Evolutionary conservation across 1,140 invertebrate genomes (phyloP).

Genomic region (Drosophila pseudoobscura): DNA sequence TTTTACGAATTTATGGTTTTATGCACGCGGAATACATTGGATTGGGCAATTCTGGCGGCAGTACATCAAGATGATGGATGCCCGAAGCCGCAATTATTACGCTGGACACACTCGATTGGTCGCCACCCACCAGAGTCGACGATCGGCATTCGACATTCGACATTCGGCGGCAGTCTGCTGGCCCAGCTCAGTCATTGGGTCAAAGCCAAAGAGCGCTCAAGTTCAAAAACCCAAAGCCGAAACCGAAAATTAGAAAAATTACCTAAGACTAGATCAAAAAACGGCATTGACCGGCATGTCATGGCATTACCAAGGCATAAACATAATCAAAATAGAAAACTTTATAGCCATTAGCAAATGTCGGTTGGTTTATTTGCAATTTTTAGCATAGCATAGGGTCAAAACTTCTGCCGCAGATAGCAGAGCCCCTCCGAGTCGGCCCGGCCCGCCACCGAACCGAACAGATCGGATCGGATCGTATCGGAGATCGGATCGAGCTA

Average conservation of each 20-base stretch:
- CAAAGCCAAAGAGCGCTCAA: conserved; percentile 52
- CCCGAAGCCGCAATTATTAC: conserved; percentile 26
- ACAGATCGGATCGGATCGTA: conserved; percentile 12
- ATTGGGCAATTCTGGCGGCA: background rate
- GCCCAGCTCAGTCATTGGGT: conserved; percentile 55
- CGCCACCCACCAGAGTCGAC: conserved; percentile 10
- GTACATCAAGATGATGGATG: conserved; percentile 1
- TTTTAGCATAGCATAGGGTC: conserved; percentile 53
- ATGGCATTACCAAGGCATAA: conserved; percentile 38
- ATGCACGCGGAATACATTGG: background rate
- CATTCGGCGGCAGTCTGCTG: conserved; percentile 1
- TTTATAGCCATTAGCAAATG: conserved; percentile 56
- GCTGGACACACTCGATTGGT: conserved; percentile 24
- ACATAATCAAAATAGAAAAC: conserved; percentile 65
- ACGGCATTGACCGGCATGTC: conserved; percentile 79
- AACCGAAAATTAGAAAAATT: conserved; percentile 60
- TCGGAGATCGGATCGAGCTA: conserved; percentile 10
- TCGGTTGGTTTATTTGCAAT: conserved; percentile 68
- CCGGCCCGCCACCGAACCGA: background rate
- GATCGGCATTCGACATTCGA: conserved; percentile 14
- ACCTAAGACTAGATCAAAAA: conserved; percentile 77
- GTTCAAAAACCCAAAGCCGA: conserved; percentile 53
- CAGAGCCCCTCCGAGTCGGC: too few relatives aligned
- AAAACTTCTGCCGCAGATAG: conserved; percentile 39
- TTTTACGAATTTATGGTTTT: too few relatives aligned